Base-by-base conservation (phyloP, 2,113 vertebrate species). In the Lamprologus lemairii region DNA sequence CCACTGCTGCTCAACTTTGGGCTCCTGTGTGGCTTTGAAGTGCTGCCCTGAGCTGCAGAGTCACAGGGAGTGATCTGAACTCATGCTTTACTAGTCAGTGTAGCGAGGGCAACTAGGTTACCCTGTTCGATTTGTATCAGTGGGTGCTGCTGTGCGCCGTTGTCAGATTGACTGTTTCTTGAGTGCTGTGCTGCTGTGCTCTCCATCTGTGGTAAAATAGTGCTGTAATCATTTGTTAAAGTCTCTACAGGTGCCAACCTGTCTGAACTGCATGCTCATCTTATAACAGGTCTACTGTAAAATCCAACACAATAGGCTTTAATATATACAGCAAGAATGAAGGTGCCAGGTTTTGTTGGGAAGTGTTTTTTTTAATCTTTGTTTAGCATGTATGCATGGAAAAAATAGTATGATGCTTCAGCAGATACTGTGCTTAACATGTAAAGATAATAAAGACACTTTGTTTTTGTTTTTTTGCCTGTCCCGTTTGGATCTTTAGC, bases 1-100 rank as follows among this genome's bases (percentile, higher is more conserved):
- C 87, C 85, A 82, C 80, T 10, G 88, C 85, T 83, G 91, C 90
- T 91, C 53, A 86, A 90, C 88, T 93, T 91, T 86, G 57, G 80
- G 86, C 83, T 80, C 82, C 51, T 23, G 5, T 63, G 55, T 79
- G 55, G 57, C 90, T 89, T 90, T 94, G 88, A 92, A 87, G 86
- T 88, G 35, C 42, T 88, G 86, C 78, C 42, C 80, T 86, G 85
- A 86, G 88, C 88, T 79, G 80, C 37, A 6, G 86, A 89, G 89
- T 87, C 57, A 21, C 73, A 82, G 47, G 73, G 47, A 85, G 53
- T 51, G 84, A 91, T 83, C 65, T 73, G 42, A 87, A 86, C 81
- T 75, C 16, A 7, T 54, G 47, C 11, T 83, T 75, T 90, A 42
- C 71, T 58, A 9, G 45, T 90, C 81, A 80, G 33, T 49, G 81